These are phyloP conservation scores for Onthophagus taurus DNA, from an alignment of 1,140 invertebrate genomes.

Conservation along the genomic window DNA sequence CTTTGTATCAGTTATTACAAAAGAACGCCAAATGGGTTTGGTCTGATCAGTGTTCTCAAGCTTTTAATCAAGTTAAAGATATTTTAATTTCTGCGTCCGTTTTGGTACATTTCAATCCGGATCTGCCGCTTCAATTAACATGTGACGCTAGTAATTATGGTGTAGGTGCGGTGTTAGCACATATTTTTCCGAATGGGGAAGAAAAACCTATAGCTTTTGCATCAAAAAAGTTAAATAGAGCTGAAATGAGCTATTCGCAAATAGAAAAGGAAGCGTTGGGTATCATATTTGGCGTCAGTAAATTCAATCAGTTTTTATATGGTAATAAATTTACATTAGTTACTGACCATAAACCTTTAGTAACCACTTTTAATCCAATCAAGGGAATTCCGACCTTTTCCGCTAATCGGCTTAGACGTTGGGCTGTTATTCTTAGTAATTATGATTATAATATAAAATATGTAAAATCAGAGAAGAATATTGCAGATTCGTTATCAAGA, in stretches of 20 bases:
- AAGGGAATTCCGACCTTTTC: slow-evolving; percentile 28
- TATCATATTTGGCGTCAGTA: slow-evolving; percentile 42
- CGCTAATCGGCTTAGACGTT: slow-evolving; percentile 29
- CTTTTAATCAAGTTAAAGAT: slow-evolving; percentile 5
- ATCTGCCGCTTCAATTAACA: slow-evolving; percentile 6
- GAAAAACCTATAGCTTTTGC: slow-evolving; percentile 13
- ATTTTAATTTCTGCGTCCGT: background rate
- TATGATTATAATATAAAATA: slow-evolving; percentile 32
- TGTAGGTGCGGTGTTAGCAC: slow-evolving; percentile 9
- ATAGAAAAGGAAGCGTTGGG: slow-evolving; percentile 44
- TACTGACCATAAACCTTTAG: slow-evolving; percentile 43
- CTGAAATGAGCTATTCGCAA: slow-evolving; percentile 14
- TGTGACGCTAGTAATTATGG: slow-evolving; percentile 9
- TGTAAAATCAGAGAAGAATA: slow-evolving; percentile 12
- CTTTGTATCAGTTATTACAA: slow-evolving; percentile 6
- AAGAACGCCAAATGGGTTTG: background rate
- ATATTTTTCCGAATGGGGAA: slow-evolving; percentile 9
- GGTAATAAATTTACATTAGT: slow-evolving; percentile 40
- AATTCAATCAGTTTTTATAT: slow-evolving; percentile 44
- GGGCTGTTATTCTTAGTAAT: slow-evolving; percentile 26
- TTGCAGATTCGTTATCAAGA: slow-evolving; percentile 28
- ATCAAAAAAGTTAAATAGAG: slow-evolving; percentile 12
- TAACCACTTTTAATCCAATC: slow-evolving; percentile 35
- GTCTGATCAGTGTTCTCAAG: background rate
- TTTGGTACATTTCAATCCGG: slow-evolving; percentile 9